Evolutionary conservation across 2,888 invertebrate species (phyloP).

Genomic region (Parnassius smintheus): DNA sequence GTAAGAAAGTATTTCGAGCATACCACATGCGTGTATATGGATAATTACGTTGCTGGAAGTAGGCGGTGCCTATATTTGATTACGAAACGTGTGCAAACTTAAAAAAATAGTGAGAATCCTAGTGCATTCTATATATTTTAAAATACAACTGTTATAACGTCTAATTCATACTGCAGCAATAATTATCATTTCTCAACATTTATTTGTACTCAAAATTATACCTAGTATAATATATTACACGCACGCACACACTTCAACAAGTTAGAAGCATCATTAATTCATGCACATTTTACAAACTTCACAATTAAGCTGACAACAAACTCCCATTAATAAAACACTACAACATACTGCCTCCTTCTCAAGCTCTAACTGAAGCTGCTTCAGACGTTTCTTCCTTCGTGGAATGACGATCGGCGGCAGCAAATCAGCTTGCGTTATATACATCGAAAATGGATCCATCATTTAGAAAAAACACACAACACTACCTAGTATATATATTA

Average conservation of each 20-base stretch:
- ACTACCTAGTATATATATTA: too few species aligned
- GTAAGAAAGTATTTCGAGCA: constrained; percentile 17
- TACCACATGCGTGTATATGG: constrained; percentile 22
- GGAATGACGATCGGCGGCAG: constrained; percentile 70
- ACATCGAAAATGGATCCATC: constrained; percentile 75
- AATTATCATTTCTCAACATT: constrained; percentile 5
- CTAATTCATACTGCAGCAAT: constrained; percentile 9
- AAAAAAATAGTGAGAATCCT: neutral
- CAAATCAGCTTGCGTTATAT: constrained; percentile 66
- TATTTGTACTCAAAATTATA: constrained; percentile 1
- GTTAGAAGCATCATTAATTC: constrained; percentile 15
- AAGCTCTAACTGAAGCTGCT: constrained; percentile 63
- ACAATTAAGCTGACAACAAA: constrained; percentile 13
- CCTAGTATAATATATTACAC: constrained; percentile 20
- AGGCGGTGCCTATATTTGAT: constrained; percentile 26
- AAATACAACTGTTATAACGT: neutral
- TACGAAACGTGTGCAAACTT: constrained; percentile 20
- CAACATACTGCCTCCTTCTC: constrained; percentile 51
- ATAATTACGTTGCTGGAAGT: constrained; percentile 22
- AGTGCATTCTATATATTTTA: neutral
- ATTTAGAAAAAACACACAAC: constrained; percentile 25
- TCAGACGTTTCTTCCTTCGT: constrained; percentile 70
- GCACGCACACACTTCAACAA: constrained; percentile 17
- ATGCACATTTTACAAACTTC: constrained; percentile 16
- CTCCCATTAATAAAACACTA: constrained; percentile 27